A percentile compares a stretch with the other conserved stretches of the same genome.
Conservation (phyloP, 2,113 vertebrate species). For the Plecturocebus donacophilus region DNA sequence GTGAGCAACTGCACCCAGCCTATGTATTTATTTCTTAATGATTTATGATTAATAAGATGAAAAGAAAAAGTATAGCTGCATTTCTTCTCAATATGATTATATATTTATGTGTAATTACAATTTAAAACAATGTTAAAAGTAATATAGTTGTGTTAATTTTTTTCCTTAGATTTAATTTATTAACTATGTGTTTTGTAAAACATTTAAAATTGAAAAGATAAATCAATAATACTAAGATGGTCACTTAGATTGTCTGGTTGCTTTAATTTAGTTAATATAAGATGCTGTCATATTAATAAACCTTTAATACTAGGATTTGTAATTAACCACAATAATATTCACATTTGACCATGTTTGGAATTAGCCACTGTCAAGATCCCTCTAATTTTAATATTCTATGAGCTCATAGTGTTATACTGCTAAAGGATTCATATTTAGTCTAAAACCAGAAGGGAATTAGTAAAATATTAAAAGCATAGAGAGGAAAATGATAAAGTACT, state of each 20-base stretch:
- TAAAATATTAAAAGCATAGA: background rate
- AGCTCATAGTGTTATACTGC: background rate
- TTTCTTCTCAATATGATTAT: background rate
- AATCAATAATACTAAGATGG: background rate
- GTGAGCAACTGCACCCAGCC: background rate
- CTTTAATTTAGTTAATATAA: slow-evolving; percentile 18
- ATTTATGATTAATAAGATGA: background rate
- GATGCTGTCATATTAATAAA: background rate
- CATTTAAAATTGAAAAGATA: slow-evolving; percentile 1
- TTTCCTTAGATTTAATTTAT: slow-evolving; percentile 31
- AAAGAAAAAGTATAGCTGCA: background rate
- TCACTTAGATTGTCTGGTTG: background rate
- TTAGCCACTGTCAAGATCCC: background rate
- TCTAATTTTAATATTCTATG: slow-evolving; percentile 17
- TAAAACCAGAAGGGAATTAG: background rate
- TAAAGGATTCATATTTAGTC: background rate
- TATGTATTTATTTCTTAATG: background rate
- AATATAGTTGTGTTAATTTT: background rate
- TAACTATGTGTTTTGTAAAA: background rate
- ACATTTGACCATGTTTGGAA: background rate
- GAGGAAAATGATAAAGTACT: background rate
- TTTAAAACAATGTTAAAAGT: background rate
- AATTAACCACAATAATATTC: background rate
- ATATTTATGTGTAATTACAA: background rate
- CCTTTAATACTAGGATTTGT: slow-evolving; percentile 21